phyloP scores from a whole-genome alignment of 1,140 invertebrate genomes.

The Phocides pigmalion region DNA sequence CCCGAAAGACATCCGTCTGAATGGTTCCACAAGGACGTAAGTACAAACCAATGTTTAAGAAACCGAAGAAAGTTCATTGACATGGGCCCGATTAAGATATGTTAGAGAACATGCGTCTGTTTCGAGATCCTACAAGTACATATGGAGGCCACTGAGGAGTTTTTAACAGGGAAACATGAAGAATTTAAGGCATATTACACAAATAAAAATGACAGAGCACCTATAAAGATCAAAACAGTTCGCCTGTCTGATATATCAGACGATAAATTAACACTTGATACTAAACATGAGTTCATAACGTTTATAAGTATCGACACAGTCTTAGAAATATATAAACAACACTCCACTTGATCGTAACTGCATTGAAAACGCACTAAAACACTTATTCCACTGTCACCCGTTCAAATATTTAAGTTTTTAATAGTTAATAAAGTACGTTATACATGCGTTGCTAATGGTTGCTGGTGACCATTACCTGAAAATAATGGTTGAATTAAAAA shows the following conservation, averaged over 20 bases:
- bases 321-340: conserved; percentile 9
- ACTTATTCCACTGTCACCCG: not conserved
- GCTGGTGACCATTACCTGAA: conserved; percentile 67
- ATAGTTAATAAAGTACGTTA: conserved; percentile 41
- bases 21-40: no score
- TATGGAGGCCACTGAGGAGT: no score
- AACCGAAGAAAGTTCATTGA: no score
- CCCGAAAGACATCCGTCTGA: no score
- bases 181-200: not conserved
- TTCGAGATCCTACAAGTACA: no score
- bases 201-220: conserved; percentile 7
- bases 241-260: not conserved
- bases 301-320: conserved; percentile 16
- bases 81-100: no score
- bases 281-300: conserved; percentile 11
- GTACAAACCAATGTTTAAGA: no score
- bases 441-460: conserved; percentile 72
- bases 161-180: no score
- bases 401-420: conserved; percentile 4
- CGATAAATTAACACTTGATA: not conserved
- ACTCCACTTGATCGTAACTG: conserved; percentile 3
- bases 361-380: not conserved
- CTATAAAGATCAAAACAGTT: conserved; percentile 6
- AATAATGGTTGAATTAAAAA: conserved; percentile 38
- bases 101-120: no score